A percentile compares a stretch with the other conserved stretches of the same genome.
These are phyloP conservation scores for human (Homo sapiens) DNA, from an alignment of 2,113 vertebrate species.

Conservation along the genomic window GRCh38 chr14:67386501-67387000, in stretches of 20 bases:
- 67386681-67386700: neutral
- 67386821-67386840: neutral
- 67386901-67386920: neutral
- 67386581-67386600: conserved; percentile 38
- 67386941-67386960: conserved; percentile 42
- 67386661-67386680: neutral
- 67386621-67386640: conserved; percentile 22
- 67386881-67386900: conserved; percentile 1
- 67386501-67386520: conserved; percentile 55
- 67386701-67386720: neutral
- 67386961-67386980: neutral
- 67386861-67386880: neutral
- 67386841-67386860: neutral
- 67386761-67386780: neutral
- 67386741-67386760: neutral
- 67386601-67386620: conserved; percentile 13
- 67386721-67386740: neutral
- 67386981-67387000: neutral
- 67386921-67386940: conserved; percentile 28
- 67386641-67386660: neutral
- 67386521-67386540: conserved; percentile 74
- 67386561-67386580: neutral
- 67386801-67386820: conserved; percentile 21
- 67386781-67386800: neutral
- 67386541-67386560: conserved; percentile 29